Conservation (phyloP, 2,888 invertebrate genomes). For the Megalurothrips usitatus region DNA sequence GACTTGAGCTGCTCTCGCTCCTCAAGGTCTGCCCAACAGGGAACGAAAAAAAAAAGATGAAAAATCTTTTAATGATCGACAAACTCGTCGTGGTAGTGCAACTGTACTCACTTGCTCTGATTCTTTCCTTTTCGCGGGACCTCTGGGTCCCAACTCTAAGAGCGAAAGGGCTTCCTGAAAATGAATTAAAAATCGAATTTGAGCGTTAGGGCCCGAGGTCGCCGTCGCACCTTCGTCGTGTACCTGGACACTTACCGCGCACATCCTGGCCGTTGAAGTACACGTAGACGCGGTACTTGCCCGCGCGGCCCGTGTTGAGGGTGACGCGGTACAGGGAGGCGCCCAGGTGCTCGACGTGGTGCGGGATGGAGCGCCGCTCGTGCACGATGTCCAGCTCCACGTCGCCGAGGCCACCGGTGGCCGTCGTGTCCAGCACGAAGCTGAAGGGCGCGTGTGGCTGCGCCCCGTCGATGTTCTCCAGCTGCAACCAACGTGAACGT, state of each 20-base stretch:
- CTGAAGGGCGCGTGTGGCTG: conserved; percentile 81
- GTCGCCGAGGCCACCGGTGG: conserved; percentile 80
- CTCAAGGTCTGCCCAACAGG: conserved; percentile 32
- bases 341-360: conserved; percentile 74
- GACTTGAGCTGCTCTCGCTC: conserved; percentile 24
- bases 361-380: conserved; percentile 78
- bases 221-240: not conserved
- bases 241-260: conserved; percentile 51
- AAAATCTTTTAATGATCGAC: not conserved
- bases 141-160: conserved; percentile 70
- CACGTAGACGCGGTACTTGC: conserved; percentile 70
- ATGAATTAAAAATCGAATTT: conserved; percentile 19
- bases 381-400: conserved; percentile 86
- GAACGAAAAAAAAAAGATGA: too few relatives aligned
- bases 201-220: not conserved
- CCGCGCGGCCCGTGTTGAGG: conserved; percentile 55
- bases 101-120: conserved; percentile 38
- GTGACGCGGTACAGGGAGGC: conserved; percentile 54
- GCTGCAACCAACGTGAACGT: conserved; percentile 38
- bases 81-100: too few relatives aligned
- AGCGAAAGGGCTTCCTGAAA: conserved; percentile 71
- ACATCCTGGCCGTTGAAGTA: conserved; percentile 91
- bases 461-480: conserved; percentile 75
- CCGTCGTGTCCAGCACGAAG: conserved; percentile 70
- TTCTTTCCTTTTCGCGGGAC: conserved; percentile 7